These are phyloP conservation scores for Julus scandinavius DNA, from an alignment of 2,888 invertebrate genomes.

Conservation along the genomic window DNA sequence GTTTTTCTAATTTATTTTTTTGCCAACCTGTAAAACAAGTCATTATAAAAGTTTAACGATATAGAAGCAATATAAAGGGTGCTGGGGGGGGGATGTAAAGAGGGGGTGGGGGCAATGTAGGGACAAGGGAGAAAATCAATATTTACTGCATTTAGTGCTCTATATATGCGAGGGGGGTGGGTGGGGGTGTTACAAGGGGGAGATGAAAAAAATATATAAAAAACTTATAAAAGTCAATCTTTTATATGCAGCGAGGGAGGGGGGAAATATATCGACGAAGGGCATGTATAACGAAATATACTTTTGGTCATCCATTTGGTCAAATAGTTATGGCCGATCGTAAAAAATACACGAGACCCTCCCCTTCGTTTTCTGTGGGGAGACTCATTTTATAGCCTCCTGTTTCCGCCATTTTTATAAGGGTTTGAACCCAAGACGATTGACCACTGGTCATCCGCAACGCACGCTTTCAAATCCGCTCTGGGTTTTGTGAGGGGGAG, in stretches of 20 bases:
- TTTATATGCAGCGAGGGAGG: slow-evolving; percentile 42
- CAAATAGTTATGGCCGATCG: slow-evolving; percentile 42
- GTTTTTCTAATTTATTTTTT: slow-evolving; percentile 27
- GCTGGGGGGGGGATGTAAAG: neutral
- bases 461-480: slow-evolving; percentile 5
- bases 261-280: slow-evolving; percentile 36
- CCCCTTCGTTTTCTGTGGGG: slow-evolving; percentile 32
- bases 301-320: slow-evolving; percentile 42
- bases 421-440: slow-evolving; percentile 39
- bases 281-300: slow-evolving; percentile 42
- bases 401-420: slow-evolving; percentile 35
- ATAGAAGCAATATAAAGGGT: slow-evolving; percentile 44
- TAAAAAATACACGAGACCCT: slow-evolving; percentile 17
- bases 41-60: slow-evolving; percentile 50
- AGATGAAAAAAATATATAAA: slow-evolving; percentile 11
- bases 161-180: slow-evolving; percentile 1
- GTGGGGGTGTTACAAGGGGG: neutral
- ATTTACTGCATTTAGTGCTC: slow-evolving; percentile 48
- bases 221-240: slow-evolving; percentile 42
- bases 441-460: slow-evolving; percentile 42
- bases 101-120: neutral
- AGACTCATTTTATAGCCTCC: neutral
- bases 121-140: slow-evolving; percentile 28
- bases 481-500: neutral
- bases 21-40: slow-evolving; percentile 47